Conservation (phyloP, 2,888 invertebrate genomes). For the Sabatieria punctata region DNA sequence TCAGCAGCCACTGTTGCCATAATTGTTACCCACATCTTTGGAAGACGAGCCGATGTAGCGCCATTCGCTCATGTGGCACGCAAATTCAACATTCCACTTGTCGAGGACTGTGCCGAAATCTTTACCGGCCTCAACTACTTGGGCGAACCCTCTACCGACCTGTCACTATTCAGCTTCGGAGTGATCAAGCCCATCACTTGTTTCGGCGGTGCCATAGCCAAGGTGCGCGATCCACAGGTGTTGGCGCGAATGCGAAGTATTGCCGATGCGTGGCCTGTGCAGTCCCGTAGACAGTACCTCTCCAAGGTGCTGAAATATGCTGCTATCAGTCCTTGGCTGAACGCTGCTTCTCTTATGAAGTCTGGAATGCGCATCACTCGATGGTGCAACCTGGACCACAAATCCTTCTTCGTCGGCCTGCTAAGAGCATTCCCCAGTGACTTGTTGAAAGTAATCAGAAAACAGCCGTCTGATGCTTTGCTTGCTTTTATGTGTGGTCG, state of each 20-base stretch:
- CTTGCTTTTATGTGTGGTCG: slow-evolving; percentile 26
- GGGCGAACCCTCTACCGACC: slow-evolving; percentile 30
- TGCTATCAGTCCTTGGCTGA: slow-evolving; percentile 22
- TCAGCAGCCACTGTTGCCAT: not conserved
- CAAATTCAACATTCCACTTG: too few relatives aligned
- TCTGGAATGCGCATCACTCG: slow-evolving; percentile 18
- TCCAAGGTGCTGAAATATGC: slow-evolving; percentile 30
- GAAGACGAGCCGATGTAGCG: too few relatives aligned
- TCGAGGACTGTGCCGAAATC: slow-evolving; percentile 34
- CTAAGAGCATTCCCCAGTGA: slow-evolving; percentile 31
- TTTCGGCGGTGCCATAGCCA: slow-evolving; percentile 33
- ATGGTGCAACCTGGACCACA: slow-evolving; percentile 22
- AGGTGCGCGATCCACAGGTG: slow-evolving; percentile 23
- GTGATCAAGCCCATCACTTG: slow-evolving; percentile 33
- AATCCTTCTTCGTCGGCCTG: slow-evolving; percentile 21
- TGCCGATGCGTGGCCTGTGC: slow-evolving; percentile 22
- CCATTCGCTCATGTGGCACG: too few relatives aligned
- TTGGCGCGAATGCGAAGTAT: slow-evolving; percentile 22
- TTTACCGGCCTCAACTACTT: slow-evolving; percentile 31
- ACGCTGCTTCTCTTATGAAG: slow-evolving; percentile 23
- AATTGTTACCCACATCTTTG: not conserved
- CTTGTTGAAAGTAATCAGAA: slow-evolving; percentile 24
- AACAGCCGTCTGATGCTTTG: slow-evolving; percentile 29
- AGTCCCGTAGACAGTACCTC: slow-evolving; percentile 25
- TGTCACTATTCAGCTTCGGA: slow-evolving; percentile 34